A percentile compares a stretch with the other conserved stretches of the same genome.
These are phyloP conservation scores for Eupithecia centaureata DNA, from an alignment of 2,888 invertebrate genomes.

Conservation along the genomic window DNA sequence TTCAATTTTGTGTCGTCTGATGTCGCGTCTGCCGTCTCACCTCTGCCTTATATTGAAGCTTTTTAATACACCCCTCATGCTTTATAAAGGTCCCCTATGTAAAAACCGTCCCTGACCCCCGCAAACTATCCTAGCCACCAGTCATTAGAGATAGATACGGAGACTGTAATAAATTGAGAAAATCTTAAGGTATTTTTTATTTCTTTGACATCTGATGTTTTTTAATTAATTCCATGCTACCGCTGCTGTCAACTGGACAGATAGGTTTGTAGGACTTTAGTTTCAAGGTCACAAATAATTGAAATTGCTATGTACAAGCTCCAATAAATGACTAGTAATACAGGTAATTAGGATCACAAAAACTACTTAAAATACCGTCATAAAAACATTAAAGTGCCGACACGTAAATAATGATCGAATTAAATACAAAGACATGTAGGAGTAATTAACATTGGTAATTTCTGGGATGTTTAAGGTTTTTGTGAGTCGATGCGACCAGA, in stretches of 20 bases:
- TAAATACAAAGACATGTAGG: not conserved
- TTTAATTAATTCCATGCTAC: not conserved
- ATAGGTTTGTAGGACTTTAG: not conserved
- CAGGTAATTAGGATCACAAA: conserved; percentile 20
- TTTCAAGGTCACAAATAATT: conserved; percentile 28
- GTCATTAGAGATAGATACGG: too few relatives aligned
- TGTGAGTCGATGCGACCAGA: not conserved
- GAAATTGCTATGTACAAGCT: conserved; percentile 10
- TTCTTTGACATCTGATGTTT: too few relatives aligned
- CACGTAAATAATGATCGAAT: conserved; percentile 3
- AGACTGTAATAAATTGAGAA: too few relatives aligned
- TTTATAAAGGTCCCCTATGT: too few relatives aligned
- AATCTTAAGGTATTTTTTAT: too few relatives aligned
- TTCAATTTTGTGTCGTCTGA: not conserved
- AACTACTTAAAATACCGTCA: conserved; percentile 18
- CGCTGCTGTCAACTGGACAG: not conserved
- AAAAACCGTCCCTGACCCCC: too few relatives aligned
- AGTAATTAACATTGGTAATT: not conserved
- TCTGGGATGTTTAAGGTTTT: not conserved
- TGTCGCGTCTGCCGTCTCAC: too few relatives aligned
- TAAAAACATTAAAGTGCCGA: conserved; percentile 5
- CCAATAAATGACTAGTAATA: conserved; percentile 21
- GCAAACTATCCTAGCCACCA: too few relatives aligned
- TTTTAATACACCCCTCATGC: too few relatives aligned
- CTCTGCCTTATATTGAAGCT: too few relatives aligned